Base-by-base conservation (phyloP, 2,113 vertebrate species). In the Artemisiospiza belli region DNA sequence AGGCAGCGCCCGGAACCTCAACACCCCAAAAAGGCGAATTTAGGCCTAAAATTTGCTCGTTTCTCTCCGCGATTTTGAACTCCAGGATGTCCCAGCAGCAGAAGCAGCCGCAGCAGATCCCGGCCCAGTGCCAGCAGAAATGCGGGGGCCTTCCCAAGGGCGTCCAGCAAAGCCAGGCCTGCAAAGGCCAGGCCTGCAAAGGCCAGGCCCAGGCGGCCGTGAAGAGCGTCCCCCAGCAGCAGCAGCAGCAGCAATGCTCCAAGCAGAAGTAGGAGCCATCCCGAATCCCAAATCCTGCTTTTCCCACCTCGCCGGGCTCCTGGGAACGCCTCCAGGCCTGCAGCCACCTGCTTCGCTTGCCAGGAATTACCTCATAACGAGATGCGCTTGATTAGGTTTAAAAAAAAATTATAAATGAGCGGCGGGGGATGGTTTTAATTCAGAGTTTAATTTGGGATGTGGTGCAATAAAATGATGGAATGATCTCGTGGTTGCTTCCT, bases 41-140 rank as follows among this genome's bases (percentile, higher is more conserved):
- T 6, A 5, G 6, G 4, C 27, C 35, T 14, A 5, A 73, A 55
- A 25, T 5, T 0, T 3, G 2, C 28, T 5, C 1, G 1, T 4
- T 31, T 30, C 14, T 22, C 67, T 37, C 19, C 5, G 2, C 7
- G 49, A 6, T 73, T 57, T 27, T 6, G 13, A 4, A 20, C 43
- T 27, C n/a, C 94, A 49, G 51, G 83, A 97, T 97, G 94, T 97
- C 92, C 30, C 47, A 96, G 11, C 95, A 97, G 86, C 95, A 96
- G 77, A 96, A 96, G n/a, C 95, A 96, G 69, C 94, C 83, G 61
- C 95, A 89, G 52, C 69, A 83, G 16, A 43, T 95, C 27, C 96
- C 96, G 6, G 14, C 92, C 3, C 74, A 95, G 44, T 96, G 95
- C 94, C 94, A 94, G 69, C 77, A 89, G 6, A 95, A 97, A 5